Evolutionary conservation across 2,797 vertebrate species (phyloP).

Genomic region (Neomorphus geoffroyi): DNA sequence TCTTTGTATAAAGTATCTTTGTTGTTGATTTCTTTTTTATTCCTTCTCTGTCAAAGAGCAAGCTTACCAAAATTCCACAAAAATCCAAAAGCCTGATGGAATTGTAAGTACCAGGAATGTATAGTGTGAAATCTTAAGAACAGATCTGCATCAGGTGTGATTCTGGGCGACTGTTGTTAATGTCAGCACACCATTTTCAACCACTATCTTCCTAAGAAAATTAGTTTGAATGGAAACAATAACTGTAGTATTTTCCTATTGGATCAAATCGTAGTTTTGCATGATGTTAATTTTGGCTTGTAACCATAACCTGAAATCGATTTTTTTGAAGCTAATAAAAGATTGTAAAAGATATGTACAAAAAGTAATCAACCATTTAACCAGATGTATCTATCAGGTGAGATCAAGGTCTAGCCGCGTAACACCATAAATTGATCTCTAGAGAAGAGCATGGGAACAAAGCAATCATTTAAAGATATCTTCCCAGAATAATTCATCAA

Average conservation of each 20-base stretch:
- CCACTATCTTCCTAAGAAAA: not conserved
- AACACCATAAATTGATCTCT: not conserved
- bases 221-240: not conserved
- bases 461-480: not conserved
- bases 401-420: not conserved
- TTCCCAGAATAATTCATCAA: not conserved
- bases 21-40: not conserved
- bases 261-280: not conserved
- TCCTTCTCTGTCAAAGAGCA: not conserved
- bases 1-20: not conserved
- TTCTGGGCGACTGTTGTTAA: not conserved
- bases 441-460: not conserved
- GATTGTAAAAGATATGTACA: not conserved
- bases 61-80: not conserved
- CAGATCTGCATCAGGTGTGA: not conserved
- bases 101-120: not conserved
- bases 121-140: not conserved
- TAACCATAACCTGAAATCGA: not conserved
- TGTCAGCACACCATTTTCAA: not conserved
- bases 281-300: not conserved
- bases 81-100: not conserved
- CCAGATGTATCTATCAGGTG: not conserved
- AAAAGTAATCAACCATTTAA: not conserved
- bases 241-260: not conserved
- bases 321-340: not conserved